A percentile compares a stretch with the other conserved stretches of the same genome.
Conservation (phyloP, 1,140 invertebrate genomes). For the Anoplophora glabripennis region DNA sequence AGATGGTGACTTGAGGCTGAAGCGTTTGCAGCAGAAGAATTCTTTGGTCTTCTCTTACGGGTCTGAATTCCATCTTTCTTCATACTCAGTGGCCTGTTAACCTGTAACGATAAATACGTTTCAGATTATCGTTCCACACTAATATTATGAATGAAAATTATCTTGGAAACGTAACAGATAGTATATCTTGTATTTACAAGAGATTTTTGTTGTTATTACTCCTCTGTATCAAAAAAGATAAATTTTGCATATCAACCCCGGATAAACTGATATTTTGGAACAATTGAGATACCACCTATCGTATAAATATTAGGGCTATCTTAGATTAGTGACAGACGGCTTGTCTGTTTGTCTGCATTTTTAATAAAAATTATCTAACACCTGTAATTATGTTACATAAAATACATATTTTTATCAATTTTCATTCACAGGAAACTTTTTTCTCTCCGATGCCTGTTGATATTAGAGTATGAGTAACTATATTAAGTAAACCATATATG, state of each 20-base stretch:
- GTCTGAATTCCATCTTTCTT: slow-evolving; percentile 95
- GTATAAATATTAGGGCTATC: slow-evolving; percentile 19
- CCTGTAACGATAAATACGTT: slow-evolving; percentile 53
- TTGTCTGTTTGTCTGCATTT: slow-evolving; percentile 24
- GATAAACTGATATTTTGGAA: slow-evolving; percentile 27
- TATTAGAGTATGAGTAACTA: no score
- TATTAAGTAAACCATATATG: no score
- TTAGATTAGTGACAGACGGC: slow-evolving; percentile 26
- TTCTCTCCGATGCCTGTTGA: no score
- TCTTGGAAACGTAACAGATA: slow-evolving; percentile 26
- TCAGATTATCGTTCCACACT: slow-evolving; percentile 3
- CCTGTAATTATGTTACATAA: slow-evolving; percentile 3
- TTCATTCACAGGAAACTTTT: neutral
- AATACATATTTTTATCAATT: slow-evolving; percentile 1
- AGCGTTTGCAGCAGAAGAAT: slow-evolving; percentile 18
- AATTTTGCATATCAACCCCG: slow-evolving; percentile 23
- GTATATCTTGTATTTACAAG: slow-evolving; percentile 33
- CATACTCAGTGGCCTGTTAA: slow-evolving; percentile 87
- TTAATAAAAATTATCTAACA: slow-evolving; percentile 22
- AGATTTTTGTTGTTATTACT: slow-evolving; percentile 28
- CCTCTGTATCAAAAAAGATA: slow-evolving; percentile 30
- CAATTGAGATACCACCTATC: slow-evolving; percentile 23
- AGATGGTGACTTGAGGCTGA: slow-evolving; percentile 7
- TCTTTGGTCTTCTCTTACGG: slow-evolving; percentile 84
- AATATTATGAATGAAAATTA: slow-evolving; percentile 26